Percentiles rank a stretch among this genome's conserved stretches.
phyloP scores from a whole-genome alignment of 2,113 vertebrate species.

The Gallinago undulata region DNA sequence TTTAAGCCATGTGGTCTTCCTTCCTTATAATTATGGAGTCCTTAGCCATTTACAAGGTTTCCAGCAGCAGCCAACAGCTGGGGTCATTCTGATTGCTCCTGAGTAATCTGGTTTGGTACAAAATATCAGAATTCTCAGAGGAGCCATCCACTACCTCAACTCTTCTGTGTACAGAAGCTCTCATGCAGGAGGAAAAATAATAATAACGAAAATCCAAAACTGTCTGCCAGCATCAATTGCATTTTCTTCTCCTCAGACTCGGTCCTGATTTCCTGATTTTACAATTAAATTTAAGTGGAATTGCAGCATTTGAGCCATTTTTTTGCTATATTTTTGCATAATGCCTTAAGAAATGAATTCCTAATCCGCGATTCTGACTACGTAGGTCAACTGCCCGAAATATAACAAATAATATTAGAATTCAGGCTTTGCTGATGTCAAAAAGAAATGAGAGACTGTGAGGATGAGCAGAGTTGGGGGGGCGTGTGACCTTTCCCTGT shows the following conservation, averaged over 20 bases:
- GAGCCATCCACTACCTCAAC: not conserved
- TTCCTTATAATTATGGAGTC: not conserved
- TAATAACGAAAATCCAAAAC: not conserved
- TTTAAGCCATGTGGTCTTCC: not conserved
- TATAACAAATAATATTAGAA: slow-evolving; percentile 32
- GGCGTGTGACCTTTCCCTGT: not conserved
- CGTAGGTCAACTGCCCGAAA: slow-evolving; percentile 3
- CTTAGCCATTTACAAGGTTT: not conserved
- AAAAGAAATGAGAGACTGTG: not conserved
- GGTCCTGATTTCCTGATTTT: not conserved
- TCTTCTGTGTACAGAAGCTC: not conserved
- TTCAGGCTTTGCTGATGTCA: not conserved
- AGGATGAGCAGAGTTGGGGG: not conserved
- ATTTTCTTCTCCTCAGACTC: not conserved
- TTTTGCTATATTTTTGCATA: slow-evolving; percentile 19
- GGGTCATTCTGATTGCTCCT: not conserved
- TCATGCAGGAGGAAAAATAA: not conserved
- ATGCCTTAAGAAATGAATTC: not conserved
- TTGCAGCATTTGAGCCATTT: not conserved
- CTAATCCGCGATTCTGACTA: not conserved
- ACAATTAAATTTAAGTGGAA: not conserved
- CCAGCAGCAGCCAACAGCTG: not conserved
- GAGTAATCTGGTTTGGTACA: not conserved
- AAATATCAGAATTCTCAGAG: not conserved
- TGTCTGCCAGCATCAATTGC: not conserved